These are phyloP conservation scores for Phasianus colchicus DNA, from an alignment of 2,113 vertebrate species.

Conservation along the genomic window DNA sequence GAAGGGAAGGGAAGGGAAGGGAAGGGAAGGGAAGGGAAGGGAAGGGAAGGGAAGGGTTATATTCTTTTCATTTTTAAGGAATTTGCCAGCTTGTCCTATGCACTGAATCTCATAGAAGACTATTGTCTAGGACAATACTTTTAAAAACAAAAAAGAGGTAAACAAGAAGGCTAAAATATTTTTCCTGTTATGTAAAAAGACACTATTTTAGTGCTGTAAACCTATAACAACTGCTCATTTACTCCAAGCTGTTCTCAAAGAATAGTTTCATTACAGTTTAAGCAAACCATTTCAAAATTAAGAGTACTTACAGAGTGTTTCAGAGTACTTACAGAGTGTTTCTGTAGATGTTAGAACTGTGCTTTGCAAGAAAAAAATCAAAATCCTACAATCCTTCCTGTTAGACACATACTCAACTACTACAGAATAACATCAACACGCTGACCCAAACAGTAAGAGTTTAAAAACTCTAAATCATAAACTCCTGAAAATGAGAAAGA, in stretches of 20 bases:
- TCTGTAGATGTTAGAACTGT: neutral
- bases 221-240: neutral
- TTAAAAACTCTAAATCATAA: neutral
- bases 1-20: too few species aligned
- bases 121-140: neutral
- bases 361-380: neutral
- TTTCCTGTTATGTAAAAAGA: neutral
- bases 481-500: rapidly evolving
- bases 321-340: neutral
- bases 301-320: neutral
- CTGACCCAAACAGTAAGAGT: neutral
- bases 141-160: neutral
- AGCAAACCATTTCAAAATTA: neutral
- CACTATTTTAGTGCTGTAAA: neutral
- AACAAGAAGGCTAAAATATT: neutral
- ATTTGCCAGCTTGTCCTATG: neutral
- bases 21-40: too few species aligned
- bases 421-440: neutral
- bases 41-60: neutral
- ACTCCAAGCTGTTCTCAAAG: neutral
- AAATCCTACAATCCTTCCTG: neutral
- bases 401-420: neutral
- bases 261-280: neutral
- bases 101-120: neutral
- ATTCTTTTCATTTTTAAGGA: neutral